Evolutionary conservation across 2,113 vertebrate genomes (phyloP).

Genomic region (Alces alces): DNA sequence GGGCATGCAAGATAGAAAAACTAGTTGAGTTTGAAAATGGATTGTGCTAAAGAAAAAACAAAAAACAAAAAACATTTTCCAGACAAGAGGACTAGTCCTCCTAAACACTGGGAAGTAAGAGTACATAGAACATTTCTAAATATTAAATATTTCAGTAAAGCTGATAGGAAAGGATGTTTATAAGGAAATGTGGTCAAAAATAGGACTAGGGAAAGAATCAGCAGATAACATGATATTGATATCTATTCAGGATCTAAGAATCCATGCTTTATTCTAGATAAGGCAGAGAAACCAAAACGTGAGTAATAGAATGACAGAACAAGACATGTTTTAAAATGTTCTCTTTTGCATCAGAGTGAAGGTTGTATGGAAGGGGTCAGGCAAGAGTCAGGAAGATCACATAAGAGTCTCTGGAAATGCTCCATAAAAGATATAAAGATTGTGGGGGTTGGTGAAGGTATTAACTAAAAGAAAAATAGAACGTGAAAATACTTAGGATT

Average conservation of each 20-base stretch:
- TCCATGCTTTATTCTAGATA: background rate
- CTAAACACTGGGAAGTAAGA: background rate
- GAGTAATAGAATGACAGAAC: background rate
- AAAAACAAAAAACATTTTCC: background rate
- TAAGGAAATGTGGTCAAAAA: background rate
- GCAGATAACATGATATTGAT: background rate
- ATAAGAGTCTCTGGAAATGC: background rate
- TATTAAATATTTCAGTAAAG: background rate
- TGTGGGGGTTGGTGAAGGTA: rapidly evolving
- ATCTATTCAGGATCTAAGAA: background rate
- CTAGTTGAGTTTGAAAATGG: background rate
- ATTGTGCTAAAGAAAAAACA: background rate
- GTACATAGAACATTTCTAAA: background rate
- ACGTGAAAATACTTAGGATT: background rate
- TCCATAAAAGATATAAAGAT: background rate
- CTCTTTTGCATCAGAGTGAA: background rate
- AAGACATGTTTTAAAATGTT: background rate
- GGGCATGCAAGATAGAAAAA: background rate
- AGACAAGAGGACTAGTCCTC: background rate
- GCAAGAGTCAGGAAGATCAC: background rate
- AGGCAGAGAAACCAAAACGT: background rate
- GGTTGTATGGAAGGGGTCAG: background rate
- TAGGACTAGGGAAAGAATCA: background rate
- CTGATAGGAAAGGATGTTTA: background rate
- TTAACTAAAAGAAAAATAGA: background rate